Percentiles rank a stretch among this genome's conserved stretches.
Conservation (phyloP, 2,113 vertebrate genomes). For the Promerops cafer region DNA sequence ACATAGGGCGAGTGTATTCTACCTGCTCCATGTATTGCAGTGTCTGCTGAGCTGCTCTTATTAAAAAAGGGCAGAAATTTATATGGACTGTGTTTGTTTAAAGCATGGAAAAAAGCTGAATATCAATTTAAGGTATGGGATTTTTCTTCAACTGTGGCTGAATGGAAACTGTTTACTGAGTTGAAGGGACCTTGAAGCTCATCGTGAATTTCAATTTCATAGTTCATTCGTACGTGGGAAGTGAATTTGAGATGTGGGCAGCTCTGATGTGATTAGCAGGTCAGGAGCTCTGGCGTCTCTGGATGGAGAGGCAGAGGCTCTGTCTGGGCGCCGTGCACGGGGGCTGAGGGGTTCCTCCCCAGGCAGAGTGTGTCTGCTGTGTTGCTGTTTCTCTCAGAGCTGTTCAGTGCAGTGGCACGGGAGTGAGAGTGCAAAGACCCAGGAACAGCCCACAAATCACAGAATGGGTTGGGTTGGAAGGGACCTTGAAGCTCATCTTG, state of each 20-base stretch:
- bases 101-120: too few species aligned
- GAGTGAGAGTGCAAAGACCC: accelerated
- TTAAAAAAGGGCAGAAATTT: too few species aligned
- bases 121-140: too few species aligned
- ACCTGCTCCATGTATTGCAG: too few species aligned
- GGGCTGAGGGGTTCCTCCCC: neutral
- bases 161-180: too few species aligned
- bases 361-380: accelerated
- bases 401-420: accelerated
- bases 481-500: too few species aligned
- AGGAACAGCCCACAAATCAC: accelerated
- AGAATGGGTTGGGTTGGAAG: accelerated
- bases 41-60: too few species aligned
- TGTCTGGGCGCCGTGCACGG: accelerated
- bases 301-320: accelerated
- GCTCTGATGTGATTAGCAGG: neutral
- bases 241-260: neutral
- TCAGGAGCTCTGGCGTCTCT: accelerated
- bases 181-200: too few species aligned
- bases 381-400: neutral
- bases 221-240: neutral
- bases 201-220: neutral
- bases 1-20: too few species aligned
- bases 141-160: too few species aligned
- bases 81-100: too few species aligned